A percentile compares a stretch with the other conserved stretches of the same genome.
These are phyloP conservation scores for Caenorhabditis becei DNA, from an alignment of 2,888 invertebrate genomes.

Conservation along the genomic window DNA sequence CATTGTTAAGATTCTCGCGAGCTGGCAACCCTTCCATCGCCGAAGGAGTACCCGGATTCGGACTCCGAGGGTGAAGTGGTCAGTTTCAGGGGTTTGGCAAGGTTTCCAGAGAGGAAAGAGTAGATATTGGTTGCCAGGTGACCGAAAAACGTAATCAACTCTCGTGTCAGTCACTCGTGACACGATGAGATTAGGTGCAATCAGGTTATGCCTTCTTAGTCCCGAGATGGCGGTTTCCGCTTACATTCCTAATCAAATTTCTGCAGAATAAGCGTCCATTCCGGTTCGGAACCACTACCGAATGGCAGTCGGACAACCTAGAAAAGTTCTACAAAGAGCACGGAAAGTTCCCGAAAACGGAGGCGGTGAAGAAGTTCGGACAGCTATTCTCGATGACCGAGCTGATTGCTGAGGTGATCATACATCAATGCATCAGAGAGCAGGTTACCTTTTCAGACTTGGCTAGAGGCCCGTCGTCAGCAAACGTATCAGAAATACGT, in stretches of 20 bases:
- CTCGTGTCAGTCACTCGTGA: constrained; percentile 12
- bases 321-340: constrained; percentile 54
- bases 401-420: constrained; percentile 47
- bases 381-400: constrained; percentile 51
- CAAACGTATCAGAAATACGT: constrained; percentile 52
- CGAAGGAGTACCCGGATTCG: constrained; percentile 58
- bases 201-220: neutral
- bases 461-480: constrained; percentile 61
- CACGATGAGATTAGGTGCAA: constrained; percentile 6
- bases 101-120: no score
- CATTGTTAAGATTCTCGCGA: constrained; percentile 41
- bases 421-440: neutral
- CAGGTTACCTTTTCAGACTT: constrained; percentile 40
- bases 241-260: neutral
- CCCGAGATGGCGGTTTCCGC: neutral
- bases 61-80: constrained; percentile 45
- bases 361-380: constrained; percentile 51
- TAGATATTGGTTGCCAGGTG: neutral
- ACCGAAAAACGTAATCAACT: neutral
- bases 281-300: constrained; percentile 56
- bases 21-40: constrained; percentile 21
- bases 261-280: constrained; percentile 34
- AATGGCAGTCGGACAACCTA: constrained; percentile 54
- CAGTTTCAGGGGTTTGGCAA: constrained; percentile 3
- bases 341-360: constrained; percentile 39